Evolutionary conservation across 2,888 invertebrate genomes (phyloP).

Genomic region (Adelphocoris suturalis): DNA sequence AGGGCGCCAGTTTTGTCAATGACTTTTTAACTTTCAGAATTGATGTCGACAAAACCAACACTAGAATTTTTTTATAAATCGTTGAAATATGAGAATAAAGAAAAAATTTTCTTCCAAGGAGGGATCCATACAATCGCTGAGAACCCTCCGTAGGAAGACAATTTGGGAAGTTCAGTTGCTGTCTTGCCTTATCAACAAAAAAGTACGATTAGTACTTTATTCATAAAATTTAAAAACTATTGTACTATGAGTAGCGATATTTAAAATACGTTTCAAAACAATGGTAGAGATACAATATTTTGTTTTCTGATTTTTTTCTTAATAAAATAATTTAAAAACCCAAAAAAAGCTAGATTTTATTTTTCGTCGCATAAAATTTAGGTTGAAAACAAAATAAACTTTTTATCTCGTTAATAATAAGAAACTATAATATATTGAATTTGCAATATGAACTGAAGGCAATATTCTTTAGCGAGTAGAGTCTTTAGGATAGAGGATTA

Average conservation of each 20-base stretch:
- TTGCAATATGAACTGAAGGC: conserved; percentile 75
- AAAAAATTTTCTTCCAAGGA: conserved; percentile 64
- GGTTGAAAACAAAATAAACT: conserved; percentile 37
- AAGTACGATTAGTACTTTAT: conserved; percentile 25
- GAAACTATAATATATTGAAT: conserved; percentile 71
- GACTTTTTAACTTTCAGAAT: too few species aligned
- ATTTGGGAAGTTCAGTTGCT: conserved; percentile 72
- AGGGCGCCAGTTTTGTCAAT: too few species aligned
- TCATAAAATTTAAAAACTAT: conserved; percentile 32
- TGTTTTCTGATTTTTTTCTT: background rate
- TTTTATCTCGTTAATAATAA: conserved; percentile 60
- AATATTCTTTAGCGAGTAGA: conserved; percentile 74
- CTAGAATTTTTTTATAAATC: background rate
- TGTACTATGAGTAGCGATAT: conserved; percentile 49
- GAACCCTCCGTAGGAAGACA: conserved; percentile 65
- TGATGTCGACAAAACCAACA: too few species aligned
- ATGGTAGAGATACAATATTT: conserved; percentile 49
- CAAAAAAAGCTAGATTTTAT: conserved; percentile 62
- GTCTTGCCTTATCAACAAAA: conserved; percentile 73
- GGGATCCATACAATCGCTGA: conserved; percentile 17
- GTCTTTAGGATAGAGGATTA: conserved; percentile 55
- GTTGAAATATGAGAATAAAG: conserved; percentile 31
- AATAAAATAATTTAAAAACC: conserved; percentile 59
- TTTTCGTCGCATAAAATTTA: background rate
- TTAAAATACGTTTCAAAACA: conserved; percentile 21